These are phyloP conservation scores for Neodon shergylaensis DNA, from an alignment of 2,113 vertebrate genomes.

Conservation along the genomic window DNA sequence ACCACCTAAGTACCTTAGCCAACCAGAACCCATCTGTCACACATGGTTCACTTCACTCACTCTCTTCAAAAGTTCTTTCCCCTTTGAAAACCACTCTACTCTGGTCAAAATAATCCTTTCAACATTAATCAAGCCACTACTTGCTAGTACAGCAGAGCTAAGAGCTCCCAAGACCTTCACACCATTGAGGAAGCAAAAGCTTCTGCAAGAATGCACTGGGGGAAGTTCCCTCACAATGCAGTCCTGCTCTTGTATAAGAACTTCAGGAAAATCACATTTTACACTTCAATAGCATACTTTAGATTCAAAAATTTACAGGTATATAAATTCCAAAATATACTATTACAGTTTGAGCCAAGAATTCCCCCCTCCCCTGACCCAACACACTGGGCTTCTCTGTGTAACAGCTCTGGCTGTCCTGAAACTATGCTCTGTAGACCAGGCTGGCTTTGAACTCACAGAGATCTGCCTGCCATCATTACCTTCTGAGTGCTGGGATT, in stretches of 20 bases:
- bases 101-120: slow-evolving; percentile 1
- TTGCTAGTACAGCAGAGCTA: background rate
- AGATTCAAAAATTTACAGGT: slow-evolving; percentile 9
- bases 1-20: background rate
- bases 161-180: background rate
- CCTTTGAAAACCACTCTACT: slow-evolving; percentile 2
- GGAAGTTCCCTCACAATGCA: background rate
- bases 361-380: no score
- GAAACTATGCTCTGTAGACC: no score
- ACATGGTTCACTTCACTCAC: background rate
- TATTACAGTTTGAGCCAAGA: background rate
- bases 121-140: slow-evolving; percentile 4
- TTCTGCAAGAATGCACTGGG: background rate
- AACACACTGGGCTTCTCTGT: no score
- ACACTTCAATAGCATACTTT: slow-evolving; percentile 8
- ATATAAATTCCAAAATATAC: background rate
- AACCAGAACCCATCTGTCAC: background rate
- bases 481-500: background rate
- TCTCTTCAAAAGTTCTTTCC: background rate
- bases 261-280: background rate
- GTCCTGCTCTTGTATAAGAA: background rate
- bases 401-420: no score
- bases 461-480: background rate
- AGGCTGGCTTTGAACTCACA: background rate
- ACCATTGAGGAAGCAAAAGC: background rate